A percentile compares a stretch with the other conserved stretches of the same genome.
These are phyloP conservation scores for Sebastes itinus DNA, from an alignment of 2,797 vertebrate species.

Conservation along the genomic window DNA sequence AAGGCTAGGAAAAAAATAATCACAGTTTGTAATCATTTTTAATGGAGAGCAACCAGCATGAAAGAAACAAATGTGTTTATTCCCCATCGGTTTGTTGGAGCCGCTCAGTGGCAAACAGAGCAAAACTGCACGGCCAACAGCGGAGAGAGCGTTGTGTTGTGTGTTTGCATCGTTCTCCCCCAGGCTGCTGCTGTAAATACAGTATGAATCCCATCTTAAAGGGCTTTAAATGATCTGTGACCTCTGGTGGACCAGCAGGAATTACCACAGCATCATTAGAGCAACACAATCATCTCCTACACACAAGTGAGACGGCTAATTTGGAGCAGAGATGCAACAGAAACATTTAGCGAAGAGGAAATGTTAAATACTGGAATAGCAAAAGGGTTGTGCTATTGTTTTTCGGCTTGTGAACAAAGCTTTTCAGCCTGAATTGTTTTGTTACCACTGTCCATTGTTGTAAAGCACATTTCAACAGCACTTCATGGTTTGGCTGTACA, in stretches of 20 bases:
- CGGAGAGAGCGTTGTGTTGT: neutral
- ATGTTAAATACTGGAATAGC: neutral
- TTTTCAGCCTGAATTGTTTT: neutral
- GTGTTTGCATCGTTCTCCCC: neutral
- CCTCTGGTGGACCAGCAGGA: constrained; percentile 4
- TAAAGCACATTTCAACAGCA: neutral
- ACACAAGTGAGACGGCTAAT: neutral
- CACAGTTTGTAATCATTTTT: constrained; percentile 12
- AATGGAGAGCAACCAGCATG: constrained; percentile 24
- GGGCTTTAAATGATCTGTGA: constrained; percentile 4
- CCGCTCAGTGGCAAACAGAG: neutral
- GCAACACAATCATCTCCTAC: neutral
- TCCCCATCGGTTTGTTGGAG: neutral
- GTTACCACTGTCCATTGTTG: neutral
- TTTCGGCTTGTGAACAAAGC: neutral
- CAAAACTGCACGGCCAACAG: neutral
- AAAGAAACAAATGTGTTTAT: constrained; percentile 34
- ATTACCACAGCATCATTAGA: constrained; percentile 1
- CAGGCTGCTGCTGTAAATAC: constrained; percentile 25
- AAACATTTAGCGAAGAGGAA: neutral
- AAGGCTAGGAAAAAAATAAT: neutral
- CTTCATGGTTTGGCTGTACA: neutral
- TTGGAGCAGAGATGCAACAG: constrained; percentile 2
- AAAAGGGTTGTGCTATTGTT: neutral
- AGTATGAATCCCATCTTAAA: neutral